Conservation (phyloP, 2,888 invertebrate species). For the Chrysolina americana region DNA sequence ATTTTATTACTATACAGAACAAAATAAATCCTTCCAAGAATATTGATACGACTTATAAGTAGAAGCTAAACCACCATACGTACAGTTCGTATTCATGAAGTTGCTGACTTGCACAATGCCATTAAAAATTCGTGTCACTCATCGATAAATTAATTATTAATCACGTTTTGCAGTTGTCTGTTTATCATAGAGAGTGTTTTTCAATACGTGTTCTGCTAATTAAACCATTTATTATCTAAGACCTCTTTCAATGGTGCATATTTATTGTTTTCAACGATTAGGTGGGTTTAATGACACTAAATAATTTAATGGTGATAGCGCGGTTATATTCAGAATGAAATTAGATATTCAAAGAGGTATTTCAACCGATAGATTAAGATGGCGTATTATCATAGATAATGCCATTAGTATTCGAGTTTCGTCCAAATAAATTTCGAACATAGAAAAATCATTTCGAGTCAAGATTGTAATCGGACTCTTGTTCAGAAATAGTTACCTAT, state of each 20-base stretch:
- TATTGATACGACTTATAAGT: constrained; percentile 37
- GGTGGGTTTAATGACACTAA: constrained; percentile 53
- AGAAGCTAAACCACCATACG: constrained; percentile 35
- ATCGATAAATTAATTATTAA: constrained; percentile 59
- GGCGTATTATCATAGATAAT: constrained; percentile 46
- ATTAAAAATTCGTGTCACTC: constrained; percentile 57
- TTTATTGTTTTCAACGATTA: constrained; percentile 52
- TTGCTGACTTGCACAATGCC: constrained; percentile 47
- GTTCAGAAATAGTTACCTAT: not conserved
- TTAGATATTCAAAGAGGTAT: constrained; percentile 52
- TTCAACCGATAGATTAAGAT: constrained; percentile 45
- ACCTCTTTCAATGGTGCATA: constrained; percentile 51
- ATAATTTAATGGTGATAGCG: constrained; percentile 51
- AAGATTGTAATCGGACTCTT: not conserved
- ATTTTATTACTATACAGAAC: too few relatives aligned
- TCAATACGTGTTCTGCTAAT: constrained; percentile 59
- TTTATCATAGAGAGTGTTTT: constrained; percentile 56
- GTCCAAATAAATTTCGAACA: constrained; percentile 39
- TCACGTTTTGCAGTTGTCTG: constrained; percentile 54
- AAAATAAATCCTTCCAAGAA: not conserved
- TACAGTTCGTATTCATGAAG: constrained; percentile 47
- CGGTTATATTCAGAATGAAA: constrained; percentile 47
- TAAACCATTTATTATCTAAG: constrained; percentile 58
- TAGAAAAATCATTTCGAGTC: not conserved
- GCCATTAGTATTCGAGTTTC: constrained; percentile 44